phyloP scores from a whole-genome alignment of 2,113 vertebrate species.

The Stegostoma tigrinum region DNA sequence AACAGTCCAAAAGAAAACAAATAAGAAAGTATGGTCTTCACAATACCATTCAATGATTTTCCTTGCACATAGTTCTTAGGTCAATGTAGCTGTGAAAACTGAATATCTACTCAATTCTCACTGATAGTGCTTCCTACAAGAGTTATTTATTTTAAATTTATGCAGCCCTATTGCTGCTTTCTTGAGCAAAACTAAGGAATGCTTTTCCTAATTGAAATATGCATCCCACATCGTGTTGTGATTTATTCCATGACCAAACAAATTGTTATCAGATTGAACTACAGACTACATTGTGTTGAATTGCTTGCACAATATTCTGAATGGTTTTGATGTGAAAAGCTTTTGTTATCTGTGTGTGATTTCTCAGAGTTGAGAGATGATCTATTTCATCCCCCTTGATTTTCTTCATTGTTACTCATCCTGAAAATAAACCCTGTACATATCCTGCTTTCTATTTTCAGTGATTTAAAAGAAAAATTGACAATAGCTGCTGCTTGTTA shows the following conservation, averaged over 20 bases:
- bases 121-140: not conserved
- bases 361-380: not conserved
- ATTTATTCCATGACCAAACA: not conserved
- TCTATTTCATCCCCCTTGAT: not conserved
- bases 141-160: not conserved
- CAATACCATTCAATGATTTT: not conserved
- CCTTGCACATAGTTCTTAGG: not conserved
- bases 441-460: slow-evolving; percentile 21
- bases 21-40: too few species aligned
- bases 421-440: not conserved
- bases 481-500: not conserved
- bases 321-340: not conserved
- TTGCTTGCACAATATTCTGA: not conserved
- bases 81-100: not conserved
- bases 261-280: not conserved
- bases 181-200: not conserved
- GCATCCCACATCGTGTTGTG: not conserved
- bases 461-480: not conserved
- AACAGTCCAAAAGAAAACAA: too few species aligned
- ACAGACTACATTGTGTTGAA: slow-evolving; percentile 6
- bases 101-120: not conserved
- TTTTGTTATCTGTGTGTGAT: not conserved
- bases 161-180: not conserved
- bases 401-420: not conserved
- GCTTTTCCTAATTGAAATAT: not conserved